phyloP scores from a whole-genome alignment of 1,140 invertebrate species.

The Drosophila baimaii region DNA sequence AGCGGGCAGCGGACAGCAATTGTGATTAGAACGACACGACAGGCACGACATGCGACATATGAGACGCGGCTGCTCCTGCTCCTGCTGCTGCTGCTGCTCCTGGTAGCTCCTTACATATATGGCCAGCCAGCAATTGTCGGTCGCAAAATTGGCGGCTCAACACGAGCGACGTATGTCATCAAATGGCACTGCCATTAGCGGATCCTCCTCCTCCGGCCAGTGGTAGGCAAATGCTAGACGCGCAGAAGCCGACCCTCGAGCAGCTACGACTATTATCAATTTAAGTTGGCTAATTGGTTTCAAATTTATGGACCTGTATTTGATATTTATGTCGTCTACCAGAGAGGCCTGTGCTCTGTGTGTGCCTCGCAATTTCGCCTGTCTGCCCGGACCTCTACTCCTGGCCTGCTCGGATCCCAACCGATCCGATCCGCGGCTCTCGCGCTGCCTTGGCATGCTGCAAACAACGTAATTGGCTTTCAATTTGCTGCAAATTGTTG shows the following conservation, averaged over 20 bases:
- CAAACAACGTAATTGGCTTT: slow-evolving; percentile 83
- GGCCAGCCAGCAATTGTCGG: slow-evolving; percentile 75
- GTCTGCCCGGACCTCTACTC: slow-evolving; percentile 16
- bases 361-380: slow-evolving; percentile 40
- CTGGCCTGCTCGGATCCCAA: slow-evolving; percentile 9
- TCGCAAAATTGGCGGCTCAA: slow-evolving; percentile 73
- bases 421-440: slow-evolving; percentile 22
- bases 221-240: slow-evolving; percentile 73
- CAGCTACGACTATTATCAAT: slow-evolving; percentile 78
- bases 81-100: slow-evolving; percentile 15
- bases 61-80: slow-evolving; percentile 44
- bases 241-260: slow-evolving; percentile 22
- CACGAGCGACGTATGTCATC: slow-evolving; percentile 81
- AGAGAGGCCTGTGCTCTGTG: slow-evolving; percentile 15
- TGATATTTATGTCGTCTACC: slow-evolving; percentile 83
- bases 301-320: slow-evolving; percentile 84
- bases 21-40: slow-evolving; percentile 83
- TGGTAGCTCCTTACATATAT: slow-evolving; percentile 61
- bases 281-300: slow-evolving; percentile 84
- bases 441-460: slow-evolving; percentile 72
- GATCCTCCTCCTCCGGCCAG: slow-evolving; percentile 47
- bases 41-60: slow-evolving; percentile 80
- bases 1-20: slow-evolving; percentile 47
- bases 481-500: slow-evolving; percentile 83
- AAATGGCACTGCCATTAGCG: slow-evolving; percentile 78